A percentile compares a stretch with the other conserved stretches of the same genome.
Conservation (phyloP, 2,797 vertebrate species). For the Pangasius krempfi region DNA sequence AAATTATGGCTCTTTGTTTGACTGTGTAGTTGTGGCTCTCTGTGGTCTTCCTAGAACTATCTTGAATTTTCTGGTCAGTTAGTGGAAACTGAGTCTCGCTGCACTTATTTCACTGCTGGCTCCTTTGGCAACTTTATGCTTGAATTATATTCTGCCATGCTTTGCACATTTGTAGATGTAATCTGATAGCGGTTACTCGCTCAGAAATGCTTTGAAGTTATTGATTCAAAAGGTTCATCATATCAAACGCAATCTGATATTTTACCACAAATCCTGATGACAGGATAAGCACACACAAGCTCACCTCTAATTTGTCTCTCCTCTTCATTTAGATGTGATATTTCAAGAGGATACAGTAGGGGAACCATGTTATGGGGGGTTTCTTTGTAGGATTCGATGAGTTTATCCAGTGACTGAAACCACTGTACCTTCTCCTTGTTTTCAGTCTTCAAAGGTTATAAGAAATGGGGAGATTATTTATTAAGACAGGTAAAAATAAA, state of each 20-base stretch:
- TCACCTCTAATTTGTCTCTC: conserved; percentile 3
- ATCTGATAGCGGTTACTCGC: not conserved
- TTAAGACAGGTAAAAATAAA: not conserved
- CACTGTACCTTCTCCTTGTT: conserved; percentile 33
- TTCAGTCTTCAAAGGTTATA: not conserved
- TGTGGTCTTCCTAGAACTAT: not conserved
- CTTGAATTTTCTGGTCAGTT: not conserved
- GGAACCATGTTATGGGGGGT: conserved; percentile 34
- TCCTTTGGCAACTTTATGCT: not conserved
- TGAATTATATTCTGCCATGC: not conserved
- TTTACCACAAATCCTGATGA: conserved; percentile 14
- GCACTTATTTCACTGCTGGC: not conserved
- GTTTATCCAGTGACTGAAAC: conserved; percentile 59
- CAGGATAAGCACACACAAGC: not conserved
- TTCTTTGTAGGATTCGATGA: conserved; percentile 60
- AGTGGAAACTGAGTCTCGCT: not conserved
- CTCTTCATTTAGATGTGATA: conserved; percentile 50
- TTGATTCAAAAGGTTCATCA: not conserved
- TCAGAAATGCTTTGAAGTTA: not conserved
- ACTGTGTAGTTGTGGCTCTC: not conserved
- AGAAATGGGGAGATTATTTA: not conserved
- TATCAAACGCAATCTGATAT: conserved; percentile 8
- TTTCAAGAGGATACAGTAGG: conserved; percentile 65
- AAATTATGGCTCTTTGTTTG: not conserved
- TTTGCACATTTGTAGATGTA: not conserved